Evolutionary conservation across 2,797 vertebrate genomes (phyloP), one percentile per base, ranked within the genome.

Genomic region (Brachyrhaphis roseni): DNA sequence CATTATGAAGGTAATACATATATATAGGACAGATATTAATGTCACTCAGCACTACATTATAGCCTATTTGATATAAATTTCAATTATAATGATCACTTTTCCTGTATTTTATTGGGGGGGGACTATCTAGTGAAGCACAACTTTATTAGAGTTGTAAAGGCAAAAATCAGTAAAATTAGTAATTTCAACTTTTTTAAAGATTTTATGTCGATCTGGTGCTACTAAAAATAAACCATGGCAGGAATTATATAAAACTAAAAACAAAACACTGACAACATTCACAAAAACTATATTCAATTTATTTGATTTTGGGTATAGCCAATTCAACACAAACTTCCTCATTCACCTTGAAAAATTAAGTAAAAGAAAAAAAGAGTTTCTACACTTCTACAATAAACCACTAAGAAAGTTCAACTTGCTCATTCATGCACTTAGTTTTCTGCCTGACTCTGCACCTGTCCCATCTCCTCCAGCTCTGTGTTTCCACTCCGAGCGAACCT

Each of bases 371-470:
- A 78, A 80, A 78, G 49, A 78, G 51, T 78, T 73, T 75, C 28
- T 20, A 31, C 28, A 3, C 3, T 66, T 43, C 26, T 68, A 73
- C 20, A 57, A 72, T 28, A 2, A 46, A 85, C 47, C 73, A 82
- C 62, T 71, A 18, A 59, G 76, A 59, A 46, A 76, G 66, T 74
- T 55, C 59, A 76, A 84, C 79, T 87, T 85, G 43, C 51, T 78
- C 49, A 5, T 66, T 78, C 75, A 72, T 79, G 31, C 92, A 90
- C 87, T 92, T 84, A 93, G 85, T 92, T 93, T 91, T 77, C 64
- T 74, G 70, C 75, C 68, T 90, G 82, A 73, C 76, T 74, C 64
- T 70, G 74, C 93, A 94, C 91, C 90, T 94, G 91, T 93, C 93
- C 92, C 92, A 91, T 78, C 85, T 85, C 84, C 18, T 85, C 72